Percentiles rank a stretch among this genome's conserved stretches.
phyloP scores from a whole-genome alignment of 2,888 invertebrate species.

The Tipula unca region DNA sequence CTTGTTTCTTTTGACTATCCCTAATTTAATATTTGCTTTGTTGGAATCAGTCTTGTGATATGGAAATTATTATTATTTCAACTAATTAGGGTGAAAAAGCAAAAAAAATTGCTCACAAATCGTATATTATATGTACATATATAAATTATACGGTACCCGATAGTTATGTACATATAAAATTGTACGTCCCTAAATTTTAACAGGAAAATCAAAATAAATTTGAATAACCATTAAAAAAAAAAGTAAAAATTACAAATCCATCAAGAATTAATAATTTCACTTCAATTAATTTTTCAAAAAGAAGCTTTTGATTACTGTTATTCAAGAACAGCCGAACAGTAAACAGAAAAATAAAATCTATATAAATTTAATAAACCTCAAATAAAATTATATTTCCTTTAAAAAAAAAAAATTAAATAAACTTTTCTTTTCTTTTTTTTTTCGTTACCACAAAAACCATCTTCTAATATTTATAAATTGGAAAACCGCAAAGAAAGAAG shows the following conservation, averaged over 20 bases:
- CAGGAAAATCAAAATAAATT: neutral
- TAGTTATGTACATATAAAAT: neutral
- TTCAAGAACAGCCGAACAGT: neutral
- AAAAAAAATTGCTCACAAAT: neutral
- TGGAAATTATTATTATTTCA: neutral
- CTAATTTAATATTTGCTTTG: neutral
- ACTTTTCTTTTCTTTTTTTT: neutral
- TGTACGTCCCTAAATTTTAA: neutral
- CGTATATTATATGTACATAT: too few species aligned
- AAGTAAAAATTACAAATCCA: neutral
- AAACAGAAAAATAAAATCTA: neutral
- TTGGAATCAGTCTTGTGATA: neutral
- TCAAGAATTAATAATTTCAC: neutral
- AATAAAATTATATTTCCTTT: neutral
- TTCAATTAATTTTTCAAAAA: neutral
- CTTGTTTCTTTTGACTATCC: neutral
- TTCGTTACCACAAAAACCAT: neutral
- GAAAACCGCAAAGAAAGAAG: neutral
- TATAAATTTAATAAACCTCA: neutral
- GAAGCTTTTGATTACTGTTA: neutral
- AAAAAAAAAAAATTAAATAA: neutral
- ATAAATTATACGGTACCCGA: neutral
- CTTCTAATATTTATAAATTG: conserved; percentile 1
- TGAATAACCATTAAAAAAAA: neutral
- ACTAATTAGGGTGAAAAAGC: neutral